Base-by-base conservation (phyloP, 2,113 vertebrate species). In the Mirounga angustirostris region DNA sequence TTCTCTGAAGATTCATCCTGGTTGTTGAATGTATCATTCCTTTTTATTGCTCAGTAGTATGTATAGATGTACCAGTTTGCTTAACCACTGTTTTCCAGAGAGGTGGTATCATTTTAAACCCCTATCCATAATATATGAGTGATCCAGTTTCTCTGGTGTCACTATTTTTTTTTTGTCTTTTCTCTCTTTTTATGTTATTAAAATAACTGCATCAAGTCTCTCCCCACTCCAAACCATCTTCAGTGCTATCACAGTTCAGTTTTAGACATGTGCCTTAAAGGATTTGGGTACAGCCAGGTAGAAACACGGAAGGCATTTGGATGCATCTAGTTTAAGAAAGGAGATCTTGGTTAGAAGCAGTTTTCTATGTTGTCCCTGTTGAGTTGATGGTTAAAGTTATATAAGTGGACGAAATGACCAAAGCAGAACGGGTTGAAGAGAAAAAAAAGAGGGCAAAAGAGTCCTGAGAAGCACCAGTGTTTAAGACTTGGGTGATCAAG, bases 241-340 rank as follows among this genome's bases (percentile, higher is more conserved):
- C 50, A 61, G 65, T 69, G 36, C 67, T 87, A 33, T 19, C 33
- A 83, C 24, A 83, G 33, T 92, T 92, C 65, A 92, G 40, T 67
- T 94, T 92, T 88, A 94, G 83, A 95, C n/a, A 61, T 28, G 18
- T 84, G 54, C 43, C n/a, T 63, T 80, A 80, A 80, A 94, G 67
- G 43, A 74, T 40, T 87, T 76, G 52, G 85, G 26, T 50, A 21
- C 28, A n/a, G 76, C 7, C 30, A 67, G 76, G 33, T 40, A 94
- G 46, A 81, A 81, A 87, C 28, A 18, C 40, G 30, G 56, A 59
- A 73, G 63, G 56, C 7, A 73, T 58, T 67, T 82, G 76, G 67
- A 69, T 91, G 16, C 7, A 61, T 89, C 54, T 82, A 82, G 56
- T 87, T 63, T 40, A 65, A 69, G 26, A 15, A 73, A 86, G 58